Conservation (phyloP, 2,113 vertebrate genomes). For the Pteronura brasiliensis region DNA sequence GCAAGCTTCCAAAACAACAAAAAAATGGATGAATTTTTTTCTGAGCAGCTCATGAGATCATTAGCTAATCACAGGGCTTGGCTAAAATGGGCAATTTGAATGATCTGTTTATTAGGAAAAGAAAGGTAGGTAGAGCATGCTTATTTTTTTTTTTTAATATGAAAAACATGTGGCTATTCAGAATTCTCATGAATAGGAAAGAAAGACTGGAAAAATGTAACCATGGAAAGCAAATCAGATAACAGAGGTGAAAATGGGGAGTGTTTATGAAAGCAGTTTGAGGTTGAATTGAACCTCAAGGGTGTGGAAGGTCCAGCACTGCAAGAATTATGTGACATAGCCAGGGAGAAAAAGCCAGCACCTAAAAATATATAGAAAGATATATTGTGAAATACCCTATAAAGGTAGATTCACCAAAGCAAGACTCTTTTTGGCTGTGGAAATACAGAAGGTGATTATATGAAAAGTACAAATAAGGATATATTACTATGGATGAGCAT, state of each 20-base stretch:
- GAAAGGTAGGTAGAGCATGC: conserved; percentile 4
- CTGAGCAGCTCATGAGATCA: not conserved
- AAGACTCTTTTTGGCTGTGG: not conserved
- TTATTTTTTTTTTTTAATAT: conserved; percentile 16
- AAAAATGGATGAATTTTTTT: conserved; percentile 23
- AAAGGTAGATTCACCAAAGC: not conserved
- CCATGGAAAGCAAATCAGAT: not conserved
- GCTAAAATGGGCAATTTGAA: not conserved
- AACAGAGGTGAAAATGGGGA: not conserved
- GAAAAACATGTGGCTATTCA: conserved; percentile 31
- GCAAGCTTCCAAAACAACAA: not conserved
- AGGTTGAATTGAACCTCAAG: not conserved
- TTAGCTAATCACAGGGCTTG: conserved; percentile 7
- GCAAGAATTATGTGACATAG: not conserved
- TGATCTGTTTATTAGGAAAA: conserved; percentile 42
- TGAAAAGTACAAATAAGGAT: not conserved
- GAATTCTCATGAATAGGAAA: not conserved
- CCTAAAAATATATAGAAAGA: not conserved
- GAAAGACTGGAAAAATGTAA: not conserved
- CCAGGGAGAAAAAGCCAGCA: not conserved
- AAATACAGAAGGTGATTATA: not conserved
- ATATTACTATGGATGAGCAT: not conserved
- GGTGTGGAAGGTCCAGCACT: not conserved
- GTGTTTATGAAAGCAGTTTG: not conserved
- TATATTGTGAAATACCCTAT: not conserved